Base-by-base conservation (phyloP, 2,797 vertebrate genomes). In the Chaetophractus vellerosus region DNA sequence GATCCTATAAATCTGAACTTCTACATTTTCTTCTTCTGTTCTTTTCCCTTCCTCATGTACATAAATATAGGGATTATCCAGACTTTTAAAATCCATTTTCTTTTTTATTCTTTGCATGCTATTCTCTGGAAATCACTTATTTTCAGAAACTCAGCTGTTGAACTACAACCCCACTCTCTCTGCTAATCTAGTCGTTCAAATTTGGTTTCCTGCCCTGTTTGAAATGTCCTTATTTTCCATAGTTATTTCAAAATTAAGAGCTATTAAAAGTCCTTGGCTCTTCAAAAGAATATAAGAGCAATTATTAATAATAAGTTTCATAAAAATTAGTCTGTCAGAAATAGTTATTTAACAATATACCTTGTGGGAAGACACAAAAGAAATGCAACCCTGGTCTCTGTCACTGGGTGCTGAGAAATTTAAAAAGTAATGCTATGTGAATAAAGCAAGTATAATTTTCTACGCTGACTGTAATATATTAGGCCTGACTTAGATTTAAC, bases 261-360 rank as follows among this genome's bases (percentile, higher is more conserved):
- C 94, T 95, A 97, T 95, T 97, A 93, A 96, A 85, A 90, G 92
- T 94, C 94, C 95, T 97, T 97, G 95, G 45, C 19, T 96, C 78
- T 87, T 97, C 90, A 95, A 97, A 94, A 89, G 91, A 93, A 76
- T 93, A 93, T 68, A 94, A 76, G 50, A 94, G 52, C 63, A 96
- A 96, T 97, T 90, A 96, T 36, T 59, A 88, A 95, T 95, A 97
- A 96, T 96, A 96, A 94, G 81, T 72, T 88, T 95, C 90, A 93
- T 80, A 95, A 95, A 90, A 97, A 94, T 94, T 93, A 96, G 63
- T 82, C 82, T 95, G 93, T 96, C 94, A 96, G 88, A 94, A 95
- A 91, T 50, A 96, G 87, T 97, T 97, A 95, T 52, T 94, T 95
- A 91, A 92, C 86, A 94, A 72, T 93, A 91, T 88, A 92, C 84